Evolutionary conservation across 2,797 vertebrate species (phyloP).

Genomic region (Chiloscyllium punctatum): DNA sequence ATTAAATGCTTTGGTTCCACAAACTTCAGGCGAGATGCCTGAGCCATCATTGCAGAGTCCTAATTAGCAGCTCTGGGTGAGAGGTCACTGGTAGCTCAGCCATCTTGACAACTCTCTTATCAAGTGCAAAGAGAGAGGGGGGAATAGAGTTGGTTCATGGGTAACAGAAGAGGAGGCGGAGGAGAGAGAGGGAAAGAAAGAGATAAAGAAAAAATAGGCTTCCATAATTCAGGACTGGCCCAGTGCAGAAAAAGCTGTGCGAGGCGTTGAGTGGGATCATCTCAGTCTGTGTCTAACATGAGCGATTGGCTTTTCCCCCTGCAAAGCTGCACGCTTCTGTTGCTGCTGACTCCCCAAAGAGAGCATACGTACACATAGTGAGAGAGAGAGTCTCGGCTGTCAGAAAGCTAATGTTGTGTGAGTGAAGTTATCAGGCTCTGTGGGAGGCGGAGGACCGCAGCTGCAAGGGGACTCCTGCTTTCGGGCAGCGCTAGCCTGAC

Average conservation of each 20-base stretch:
- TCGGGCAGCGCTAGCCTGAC: background rate
- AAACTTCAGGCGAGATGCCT: conserved; percentile 68
- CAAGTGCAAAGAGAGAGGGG: conserved; percentile 55
- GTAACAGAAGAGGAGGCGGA: conserved; percentile 41
- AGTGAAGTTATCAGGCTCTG: conserved; percentile 39
- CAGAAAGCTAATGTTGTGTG: conserved; percentile 40
- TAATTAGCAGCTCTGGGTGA: conserved; percentile 84
- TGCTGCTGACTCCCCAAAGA: conserved; percentile 35
- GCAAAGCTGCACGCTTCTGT: background rate
- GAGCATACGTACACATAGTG: conserved; percentile 34
- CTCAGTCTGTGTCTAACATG: background rate
- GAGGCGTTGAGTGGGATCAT: background rate
- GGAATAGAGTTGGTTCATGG: conserved; percentile 46
- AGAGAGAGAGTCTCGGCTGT: conserved; percentile 36
- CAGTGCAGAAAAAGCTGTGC: conserved; percentile 42
- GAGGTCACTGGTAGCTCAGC: conserved; percentile 75
- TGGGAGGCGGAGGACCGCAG: conserved; percentile 36
- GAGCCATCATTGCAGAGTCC: conserved; percentile 80
- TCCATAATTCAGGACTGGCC: conserved; percentile 48
- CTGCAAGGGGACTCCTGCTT: conserved; percentile 20
- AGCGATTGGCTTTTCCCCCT: background rate
- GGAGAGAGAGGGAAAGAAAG: conserved; percentile 34
- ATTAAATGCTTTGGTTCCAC: conserved; percentile 75
- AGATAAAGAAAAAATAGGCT: conserved; percentile 39
- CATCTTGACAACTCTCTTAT: conserved; percentile 70